A percentile compares a stretch with the other conserved stretches of the same genome.
phyloP scores from a whole-genome alignment of 2,888 invertebrate species.

The Ennomos quercinarius region DNA sequence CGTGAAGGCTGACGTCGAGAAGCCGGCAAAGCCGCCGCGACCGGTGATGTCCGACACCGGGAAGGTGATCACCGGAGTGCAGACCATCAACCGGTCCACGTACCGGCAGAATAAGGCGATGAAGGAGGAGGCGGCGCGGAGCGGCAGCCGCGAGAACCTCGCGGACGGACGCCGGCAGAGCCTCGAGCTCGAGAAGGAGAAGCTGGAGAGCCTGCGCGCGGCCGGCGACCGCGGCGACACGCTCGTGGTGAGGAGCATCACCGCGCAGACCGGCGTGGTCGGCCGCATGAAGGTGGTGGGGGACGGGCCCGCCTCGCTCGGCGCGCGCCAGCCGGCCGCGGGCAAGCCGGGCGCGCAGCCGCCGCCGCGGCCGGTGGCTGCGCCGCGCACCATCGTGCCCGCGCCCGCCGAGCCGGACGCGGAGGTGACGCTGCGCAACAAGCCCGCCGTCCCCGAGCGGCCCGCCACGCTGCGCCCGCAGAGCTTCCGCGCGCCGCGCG shows the following conservation, averaged over 20 bases:
- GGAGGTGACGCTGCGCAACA: slow-evolving; percentile 86
- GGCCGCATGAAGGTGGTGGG: slow-evolving; percentile 73
- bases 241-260: slow-evolving; percentile 68
- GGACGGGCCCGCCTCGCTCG: slow-evolving; percentile 71
- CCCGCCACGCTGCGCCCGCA: slow-evolving; percentile 89
- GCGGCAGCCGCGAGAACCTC: slow-evolving; percentile 73
- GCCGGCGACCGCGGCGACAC: slow-evolving; percentile 48
- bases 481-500: slow-evolving; percentile 77
- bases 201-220: slow-evolving; percentile 61
- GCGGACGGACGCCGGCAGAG: slow-evolving; percentile 81
- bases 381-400: slow-evolving; percentile 74
- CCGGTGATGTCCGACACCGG: slow-evolving; percentile 82
- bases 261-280: slow-evolving; percentile 76
- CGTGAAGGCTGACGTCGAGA: slow-evolving; percentile 68
- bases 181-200: slow-evolving; percentile 84
- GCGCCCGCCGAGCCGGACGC: slow-evolving; percentile 52
- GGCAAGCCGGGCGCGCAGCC: slow-evolving; percentile 84
- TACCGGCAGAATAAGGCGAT: slow-evolving; percentile 82
- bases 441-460: slow-evolving; percentile 93
- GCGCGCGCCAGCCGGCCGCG: slow-evolving; percentile 51
- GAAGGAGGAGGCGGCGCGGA: slow-evolving; percentile 72
- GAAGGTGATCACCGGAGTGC: slow-evolving; percentile 80
- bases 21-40: slow-evolving; percentile 88
- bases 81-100: slow-evolving; percentile 87
- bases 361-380: slow-evolving; percentile 75